phyloP scores from a whole-genome alignment of 2,797 vertebrate genomes.

The Oryzias sinensis region DNA sequence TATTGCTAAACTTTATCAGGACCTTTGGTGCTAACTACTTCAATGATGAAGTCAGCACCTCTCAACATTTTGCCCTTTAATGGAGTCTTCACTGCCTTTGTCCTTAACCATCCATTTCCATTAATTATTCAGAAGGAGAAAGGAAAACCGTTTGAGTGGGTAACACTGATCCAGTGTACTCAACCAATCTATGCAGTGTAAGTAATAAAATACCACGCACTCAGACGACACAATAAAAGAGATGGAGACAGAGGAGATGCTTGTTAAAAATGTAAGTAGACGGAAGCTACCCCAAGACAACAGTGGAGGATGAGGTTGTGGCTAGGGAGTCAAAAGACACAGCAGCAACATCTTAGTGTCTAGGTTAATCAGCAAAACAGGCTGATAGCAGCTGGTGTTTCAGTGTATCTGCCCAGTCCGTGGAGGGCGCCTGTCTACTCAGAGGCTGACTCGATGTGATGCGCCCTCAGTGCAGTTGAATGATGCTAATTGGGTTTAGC shows the following conservation, averaged over 20 bases:
- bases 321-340: conserved; percentile 71
- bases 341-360: conserved; percentile 72
- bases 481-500: conserved; percentile 76
- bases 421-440: conserved; percentile 66
- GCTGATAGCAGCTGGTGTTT: conserved; percentile 72
- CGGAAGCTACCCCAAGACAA: conserved; percentile 68
- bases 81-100: conserved; percentile 75
- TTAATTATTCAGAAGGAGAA: conserved; percentile 77
- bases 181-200: conserved; percentile 78
- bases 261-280: conserved; percentile 81
- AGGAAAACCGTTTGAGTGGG: conserved; percentile 78
- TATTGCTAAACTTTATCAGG: conserved; percentile 40
- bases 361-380: conserved; percentile 72
- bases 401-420: conserved; percentile 53
- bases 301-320: conserved; percentile 55
- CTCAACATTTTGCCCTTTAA: conserved; percentile 73
- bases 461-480: conserved; percentile 54
- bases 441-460: conserved; percentile 68
- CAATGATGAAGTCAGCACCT: conserved; percentile 77
- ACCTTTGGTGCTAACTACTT: conserved; percentile 58
- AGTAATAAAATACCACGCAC: conserved; percentile 78
- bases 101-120: conserved; percentile 77
- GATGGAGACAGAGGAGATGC: conserved; percentile 77
- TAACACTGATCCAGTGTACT: conserved; percentile 79
- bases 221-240: conserved; percentile 78